Evolutionary conservation across 1,140 invertebrate genomes (phyloP).

Genomic region (Ceratoteleas bidentatus): DNA sequence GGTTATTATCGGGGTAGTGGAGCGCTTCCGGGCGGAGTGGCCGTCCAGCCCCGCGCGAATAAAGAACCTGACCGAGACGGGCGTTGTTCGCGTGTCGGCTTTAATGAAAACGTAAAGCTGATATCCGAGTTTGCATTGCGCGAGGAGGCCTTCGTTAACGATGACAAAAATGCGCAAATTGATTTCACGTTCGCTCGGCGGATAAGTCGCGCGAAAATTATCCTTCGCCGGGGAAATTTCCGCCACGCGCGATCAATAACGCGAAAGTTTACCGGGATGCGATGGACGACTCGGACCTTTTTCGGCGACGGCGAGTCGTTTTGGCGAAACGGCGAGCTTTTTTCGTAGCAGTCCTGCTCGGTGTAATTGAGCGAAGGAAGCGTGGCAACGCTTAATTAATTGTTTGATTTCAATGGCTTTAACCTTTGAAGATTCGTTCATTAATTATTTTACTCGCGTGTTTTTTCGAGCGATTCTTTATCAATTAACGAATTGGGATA

Average conservation of each 20-base stretch:
- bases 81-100: conserved; percentile 53
- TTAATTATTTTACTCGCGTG: too few species aligned
- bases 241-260: not conserved
- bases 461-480: too few species aligned
- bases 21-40: conserved; percentile 35
- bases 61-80: conserved; percentile 28
- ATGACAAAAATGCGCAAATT: conserved; percentile 29
- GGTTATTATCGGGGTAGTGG: conserved; percentile 48
- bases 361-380: too few species aligned
- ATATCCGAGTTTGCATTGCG: conserved; percentile 31
- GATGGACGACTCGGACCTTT: not conserved
- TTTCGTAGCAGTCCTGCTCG: too few species aligned
- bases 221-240: conserved; percentile 3
- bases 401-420: too few species aligned
- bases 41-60: conserved; percentile 26
- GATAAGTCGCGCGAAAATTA: conserved; percentile 7
- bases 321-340: too few species aligned
- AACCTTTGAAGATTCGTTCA: too few species aligned
- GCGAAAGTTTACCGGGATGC: not conserved
- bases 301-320: not conserved
- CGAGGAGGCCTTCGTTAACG: conserved; percentile 18
- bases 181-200: not conserved
- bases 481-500: too few species aligned
- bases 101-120: conserved; percentile 56
- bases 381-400: too few species aligned